Base-by-base conservation (phyloP, 2,113 vertebrate species). In the Ceuthmochares aereus region DNA sequence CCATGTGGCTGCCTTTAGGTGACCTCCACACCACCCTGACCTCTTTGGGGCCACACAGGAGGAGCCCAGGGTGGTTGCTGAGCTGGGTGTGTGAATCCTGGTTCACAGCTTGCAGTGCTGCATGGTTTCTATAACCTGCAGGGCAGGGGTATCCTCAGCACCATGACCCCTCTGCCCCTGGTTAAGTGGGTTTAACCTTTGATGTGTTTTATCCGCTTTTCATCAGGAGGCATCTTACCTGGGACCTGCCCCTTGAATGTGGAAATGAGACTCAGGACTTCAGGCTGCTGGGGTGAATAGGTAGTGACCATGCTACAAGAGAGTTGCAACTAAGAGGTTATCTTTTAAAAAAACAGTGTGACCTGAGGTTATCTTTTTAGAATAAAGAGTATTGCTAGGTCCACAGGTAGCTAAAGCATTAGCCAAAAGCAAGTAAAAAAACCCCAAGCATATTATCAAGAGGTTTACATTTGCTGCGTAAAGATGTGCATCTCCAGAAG, bases 241-340 rank as follows among this genome's bases (percentile, higher is more conserved):
- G 29, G 42, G 21, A 29, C 5, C 26, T 29, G 73, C 16, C 6
- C 14, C 8, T 47, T 4, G 14, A 7, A 9, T n/a, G 29, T 54
- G 14, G 45, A 86, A 77, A 36, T 19, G 55, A 63, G 64, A 30
- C 27, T 8, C 1, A 30, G 36, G 7, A 14, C 55, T 16, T 25
- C 3, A 15, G 17, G 26, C 37, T 27, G 8, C 56, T 32, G 37
- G 11, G 25, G 17, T 52, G 26, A 1, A n/a, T 32, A 29, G 26
- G 7, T 16, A 7, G 23, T 26, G 22, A 14, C 29, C 10, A 22
- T 18, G 2, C 5, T 34, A 2, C n/a, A 15, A 4, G 1, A 10
- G 6, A 4, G 3, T 10, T 14, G 26, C 2, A 0, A 2, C 1
- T n/a, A 27, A 74, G 40, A 40, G 14, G 7, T 19, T 56, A 23